phyloP scores from a whole-genome alignment of 2,888 invertebrate genomes.

The Spodoptera littoralis region DNA sequence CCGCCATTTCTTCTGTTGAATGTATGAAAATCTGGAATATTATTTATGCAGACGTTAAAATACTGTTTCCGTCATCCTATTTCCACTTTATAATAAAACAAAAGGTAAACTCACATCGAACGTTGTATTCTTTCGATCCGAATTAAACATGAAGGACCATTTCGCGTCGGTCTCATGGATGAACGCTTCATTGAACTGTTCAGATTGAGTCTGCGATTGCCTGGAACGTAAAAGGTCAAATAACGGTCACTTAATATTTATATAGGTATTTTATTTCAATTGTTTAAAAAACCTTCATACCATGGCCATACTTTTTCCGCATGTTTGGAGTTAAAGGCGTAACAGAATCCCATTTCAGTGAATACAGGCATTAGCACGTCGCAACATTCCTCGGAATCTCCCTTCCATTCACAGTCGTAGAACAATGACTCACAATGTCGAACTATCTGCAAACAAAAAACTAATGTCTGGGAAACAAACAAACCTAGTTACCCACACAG shows the following conservation, averaged over 20 bases:
- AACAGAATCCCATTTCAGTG: conserved; percentile 93
- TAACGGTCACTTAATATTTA: too few species aligned
- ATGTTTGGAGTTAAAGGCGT: conserved; percentile 91
- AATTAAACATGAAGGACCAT: conserved; percentile 90
- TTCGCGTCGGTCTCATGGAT: conserved; percentile 91
- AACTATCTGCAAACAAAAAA: conserved; percentile 81
- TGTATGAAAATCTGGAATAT: conserved; percentile 89
- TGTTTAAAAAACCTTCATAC: conserved; percentile 64
- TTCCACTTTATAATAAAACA: too few species aligned
- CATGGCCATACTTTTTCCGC: conserved; percentile 88
- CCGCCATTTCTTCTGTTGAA: conserved; percentile 92
- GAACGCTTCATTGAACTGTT: conserved; percentile 84
- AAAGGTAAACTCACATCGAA: conserved; percentile 75
- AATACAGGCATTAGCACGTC: conserved; percentile 91
- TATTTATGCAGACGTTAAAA: too few species aligned
- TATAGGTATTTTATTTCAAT: too few species aligned
- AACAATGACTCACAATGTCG: conserved; percentile 90
- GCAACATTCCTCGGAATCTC: conserved; percentile 91
- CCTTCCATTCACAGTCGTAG: conserved; percentile 91
- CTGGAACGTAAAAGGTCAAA: conserved; percentile 64
- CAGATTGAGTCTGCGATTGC: conserved; percentile 76
- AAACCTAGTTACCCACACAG: neutral
- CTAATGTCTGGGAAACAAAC: neutral
- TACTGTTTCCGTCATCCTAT: too few species aligned
- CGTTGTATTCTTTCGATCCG: conserved; percentile 80